Conservation (phyloP, 2,113 vertebrate genomes). For the Labeo catla region DNA sequence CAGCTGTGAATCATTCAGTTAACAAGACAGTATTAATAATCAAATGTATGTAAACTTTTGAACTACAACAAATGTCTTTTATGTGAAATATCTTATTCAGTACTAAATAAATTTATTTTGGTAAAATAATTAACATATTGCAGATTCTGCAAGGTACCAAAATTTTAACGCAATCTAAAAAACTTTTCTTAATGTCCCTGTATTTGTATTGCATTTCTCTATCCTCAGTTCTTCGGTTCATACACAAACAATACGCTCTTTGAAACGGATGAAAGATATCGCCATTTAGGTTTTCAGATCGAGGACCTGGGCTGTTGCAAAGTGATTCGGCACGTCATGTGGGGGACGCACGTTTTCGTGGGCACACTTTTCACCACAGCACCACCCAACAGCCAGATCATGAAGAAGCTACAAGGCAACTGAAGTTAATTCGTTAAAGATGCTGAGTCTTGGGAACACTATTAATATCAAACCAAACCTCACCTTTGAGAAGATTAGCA, state of each 20-base stretch:
- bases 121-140: no score
- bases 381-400: constrained; percentile 78
- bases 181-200: neutral
- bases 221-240: constrained; percentile 87
- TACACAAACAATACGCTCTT: constrained; percentile 93
- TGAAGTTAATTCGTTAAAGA: constrained; percentile 51
- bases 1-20: no score
- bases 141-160: neutral
- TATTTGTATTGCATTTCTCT: neutral
- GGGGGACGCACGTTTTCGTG: constrained; percentile 89
- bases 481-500: neutral
- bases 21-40: no score
- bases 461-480: neutral
- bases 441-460: neutral
- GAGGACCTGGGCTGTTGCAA: constrained; percentile 97
- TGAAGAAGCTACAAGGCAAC: constrained; percentile 83
- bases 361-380: constrained; percentile 93
- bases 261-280: constrained; percentile 92
- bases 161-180: neutral
- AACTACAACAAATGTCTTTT: no score
- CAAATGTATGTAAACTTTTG: no score
- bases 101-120: no score
- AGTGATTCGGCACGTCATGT: constrained; percentile 88
- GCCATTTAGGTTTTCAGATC: constrained; percentile 86
- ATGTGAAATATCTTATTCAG: no score